Percentiles rank a stretch among this genome's conserved stretches.
Conservation (phyloP, 2,113 vertebrate genomes). For the Tragulus kanchil region DNA sequence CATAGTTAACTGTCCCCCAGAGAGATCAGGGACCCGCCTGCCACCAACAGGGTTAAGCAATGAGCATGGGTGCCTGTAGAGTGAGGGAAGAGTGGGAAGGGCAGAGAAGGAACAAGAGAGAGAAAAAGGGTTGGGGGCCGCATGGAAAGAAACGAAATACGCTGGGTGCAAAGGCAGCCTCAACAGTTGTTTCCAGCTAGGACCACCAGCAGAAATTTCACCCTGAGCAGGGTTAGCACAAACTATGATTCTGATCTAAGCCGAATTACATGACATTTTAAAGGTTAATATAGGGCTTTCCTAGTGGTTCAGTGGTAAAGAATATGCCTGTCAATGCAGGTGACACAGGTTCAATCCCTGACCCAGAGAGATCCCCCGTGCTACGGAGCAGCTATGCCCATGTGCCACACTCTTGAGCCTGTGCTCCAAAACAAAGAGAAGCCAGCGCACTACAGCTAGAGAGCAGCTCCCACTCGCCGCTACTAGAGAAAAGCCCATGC, state of each 20-base stretch:
- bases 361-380: neutral
- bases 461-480: too few relatives aligned
- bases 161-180: neutral
- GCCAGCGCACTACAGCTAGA: neutral
- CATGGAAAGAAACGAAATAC: neutral
- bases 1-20: neutral
- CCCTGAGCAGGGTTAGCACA: neutral
- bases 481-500: neutral
- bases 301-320: neutral
- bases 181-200: neutral
- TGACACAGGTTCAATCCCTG: neutral
- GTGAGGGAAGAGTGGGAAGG: neutral
- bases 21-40: neutral
- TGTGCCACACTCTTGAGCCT: neutral
- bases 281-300: neutral
- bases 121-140: fast-evolving
- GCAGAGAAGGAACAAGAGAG: neutral
- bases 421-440: neutral
- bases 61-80: neutral
- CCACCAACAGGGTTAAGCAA: neutral
- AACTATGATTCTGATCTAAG: neutral
- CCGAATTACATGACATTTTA: neutral
- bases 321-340: neutral
- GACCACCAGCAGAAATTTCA: neutral
- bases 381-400: neutral